Percentiles rank a stretch among this genome's conserved stretches.
phyloP scores from a whole-genome alignment of 2,888 invertebrate genomes.

The Drosophila yooni region DNA sequence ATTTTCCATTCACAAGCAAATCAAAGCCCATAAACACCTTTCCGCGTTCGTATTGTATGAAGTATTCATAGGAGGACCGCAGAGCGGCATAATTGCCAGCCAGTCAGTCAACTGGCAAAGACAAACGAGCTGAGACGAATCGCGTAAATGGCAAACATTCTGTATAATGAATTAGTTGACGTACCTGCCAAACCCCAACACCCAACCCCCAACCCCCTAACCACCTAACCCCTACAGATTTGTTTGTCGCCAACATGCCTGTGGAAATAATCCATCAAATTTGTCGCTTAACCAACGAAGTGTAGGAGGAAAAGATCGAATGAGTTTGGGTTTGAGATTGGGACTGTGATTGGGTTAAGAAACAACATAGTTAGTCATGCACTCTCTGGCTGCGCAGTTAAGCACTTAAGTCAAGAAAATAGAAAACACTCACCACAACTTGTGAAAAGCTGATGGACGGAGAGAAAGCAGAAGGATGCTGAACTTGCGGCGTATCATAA shows the following conservation, averaged over 20 bases:
- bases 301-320: neutral
- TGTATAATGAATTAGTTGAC: slow-evolving; percentile 23
- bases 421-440: neutral
- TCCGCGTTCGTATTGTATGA: slow-evolving; percentile 68
- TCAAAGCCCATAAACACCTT: slow-evolving; percentile 72
- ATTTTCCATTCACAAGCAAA: slow-evolving; percentile 34
- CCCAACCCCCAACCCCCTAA: neutral
- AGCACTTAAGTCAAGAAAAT: slow-evolving; percentile 1
- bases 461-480: too few relatives aligned
- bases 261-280: slow-evolving; percentile 69
- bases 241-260: slow-evolving; percentile 58
- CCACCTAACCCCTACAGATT: slow-evolving; percentile 20
- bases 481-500: neutral
- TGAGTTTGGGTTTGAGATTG: neutral
- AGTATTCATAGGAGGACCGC: slow-evolving; percentile 34
- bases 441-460: neutral
- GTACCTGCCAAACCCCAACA: slow-evolving; percentile 3
- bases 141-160: slow-evolving; percentile 32
- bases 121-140: slow-evolving; percentile 70
- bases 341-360: neutral
- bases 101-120: slow-evolving; percentile 43
- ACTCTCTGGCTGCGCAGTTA: neutral
- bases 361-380: neutral
- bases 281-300: slow-evolving; percentile 49
- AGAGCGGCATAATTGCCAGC: slow-evolving; percentile 46